A percentile compares a stretch with the other conserved stretches of the same genome.
Conservation (phyloP, 1,140 invertebrate genomes). For the Caenorhabditis latens region DNA sequence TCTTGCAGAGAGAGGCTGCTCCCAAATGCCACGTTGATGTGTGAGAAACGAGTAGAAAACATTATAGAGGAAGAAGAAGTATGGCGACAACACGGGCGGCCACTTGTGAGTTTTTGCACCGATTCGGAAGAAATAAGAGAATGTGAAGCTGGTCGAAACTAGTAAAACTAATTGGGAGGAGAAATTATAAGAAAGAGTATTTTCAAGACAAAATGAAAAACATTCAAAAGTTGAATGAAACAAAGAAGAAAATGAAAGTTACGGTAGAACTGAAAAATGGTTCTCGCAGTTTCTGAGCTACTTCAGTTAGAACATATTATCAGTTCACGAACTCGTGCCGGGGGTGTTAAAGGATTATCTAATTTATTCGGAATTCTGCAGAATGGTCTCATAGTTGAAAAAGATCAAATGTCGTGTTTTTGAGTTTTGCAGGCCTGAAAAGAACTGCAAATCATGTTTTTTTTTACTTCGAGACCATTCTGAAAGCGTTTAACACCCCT, state of each 20-base stretch:
- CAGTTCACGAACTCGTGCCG: no score
- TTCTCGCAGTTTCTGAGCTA: no score
- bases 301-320: no score
- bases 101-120: slow-evolving; percentile 65
- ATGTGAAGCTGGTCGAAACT: not conserved
- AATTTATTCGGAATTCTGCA: no score
- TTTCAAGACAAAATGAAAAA: not conserved
- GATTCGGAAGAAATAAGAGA: not conserved
- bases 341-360: no score
- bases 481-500: no score
- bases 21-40: slow-evolving; percentile 46
- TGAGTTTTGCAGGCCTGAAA: no score
- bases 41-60: slow-evolving; percentile 38
- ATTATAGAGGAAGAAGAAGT: slow-evolving; percentile 8
- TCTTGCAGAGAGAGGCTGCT: not conserved
- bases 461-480: no score
- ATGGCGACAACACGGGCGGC: slow-evolving; percentile 70
- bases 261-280: no score
- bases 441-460: no score
- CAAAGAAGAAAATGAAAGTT: not conserved
- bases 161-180: not conserved
- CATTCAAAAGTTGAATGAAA: not conserved
- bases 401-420: no score
- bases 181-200: not conserved
- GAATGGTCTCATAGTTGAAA: no score